These are phyloP conservation scores for Poecilia gillii DNA, from an alignment of 2,797 vertebrate genomes.

Conservation along the genomic window DNA sequence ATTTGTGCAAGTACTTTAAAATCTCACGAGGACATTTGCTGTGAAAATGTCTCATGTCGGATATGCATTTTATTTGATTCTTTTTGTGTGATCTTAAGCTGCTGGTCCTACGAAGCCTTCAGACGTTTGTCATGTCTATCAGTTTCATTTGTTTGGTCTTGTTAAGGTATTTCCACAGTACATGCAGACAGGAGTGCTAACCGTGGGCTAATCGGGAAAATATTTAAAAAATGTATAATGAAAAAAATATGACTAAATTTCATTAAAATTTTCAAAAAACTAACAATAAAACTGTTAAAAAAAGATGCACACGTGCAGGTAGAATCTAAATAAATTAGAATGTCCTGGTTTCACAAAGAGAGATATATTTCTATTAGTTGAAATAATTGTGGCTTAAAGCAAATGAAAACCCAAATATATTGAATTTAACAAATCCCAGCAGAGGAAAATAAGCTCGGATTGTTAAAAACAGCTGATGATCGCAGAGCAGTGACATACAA, in stretches of 20 bases:
- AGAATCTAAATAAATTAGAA: not conserved
- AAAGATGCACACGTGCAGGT: not conserved
- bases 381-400: not conserved
- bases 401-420: not conserved
- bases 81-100: slow-evolving; percentile 31
- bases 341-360: not conserved
- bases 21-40: slow-evolving; percentile 26
- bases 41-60: slow-evolving; percentile 3
- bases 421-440: too few relatives aligned
- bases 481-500: not conserved
- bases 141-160: not conserved
- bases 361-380: not conserved
- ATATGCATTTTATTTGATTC: slow-evolving; percentile 6
- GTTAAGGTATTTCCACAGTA: slow-evolving; percentile 44
- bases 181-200: slow-evolving; percentile 3
- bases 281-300: not conserved
- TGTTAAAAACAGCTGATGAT: not conserved
- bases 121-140: slow-evolving; percentile 17
- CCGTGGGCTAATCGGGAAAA: not conserved
- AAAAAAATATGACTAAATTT: not conserved
- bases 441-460: not conserved
- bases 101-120: slow-evolving; percentile 11
- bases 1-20: slow-evolving; percentile 48
- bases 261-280: not conserved
- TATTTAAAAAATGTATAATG: not conserved